Evolutionary conservation across 2,888 invertebrate species (phyloP).

Genomic region (Tetramorium bicarinatum): DNA sequence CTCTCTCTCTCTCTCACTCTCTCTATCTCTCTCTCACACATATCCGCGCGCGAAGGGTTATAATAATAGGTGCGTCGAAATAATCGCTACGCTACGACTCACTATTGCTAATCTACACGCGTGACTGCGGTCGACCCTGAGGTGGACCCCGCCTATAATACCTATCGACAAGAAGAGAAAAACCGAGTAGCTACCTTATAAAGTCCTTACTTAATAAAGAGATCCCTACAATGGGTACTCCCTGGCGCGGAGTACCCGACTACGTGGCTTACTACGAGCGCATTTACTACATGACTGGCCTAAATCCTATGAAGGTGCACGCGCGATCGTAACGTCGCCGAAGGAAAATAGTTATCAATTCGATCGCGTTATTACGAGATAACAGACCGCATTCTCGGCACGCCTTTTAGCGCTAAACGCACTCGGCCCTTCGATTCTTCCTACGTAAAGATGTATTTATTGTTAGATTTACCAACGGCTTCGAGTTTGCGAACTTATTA

Average conservation of each 20-base stretch:
- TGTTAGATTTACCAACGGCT: neutral
- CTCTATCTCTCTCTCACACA: neutral
- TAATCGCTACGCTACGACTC: conserved; percentile 73
- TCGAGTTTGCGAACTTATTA: neutral
- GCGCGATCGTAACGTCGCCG: conserved; percentile 42
- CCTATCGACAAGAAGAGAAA: conserved; percentile 62
- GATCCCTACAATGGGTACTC: conserved; percentile 30
- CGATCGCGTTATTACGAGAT: conserved; percentile 27
- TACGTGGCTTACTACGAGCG: conserved; percentile 46
- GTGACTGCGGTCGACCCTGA: conserved; percentile 71
- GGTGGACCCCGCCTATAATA: conserved; percentile 62
- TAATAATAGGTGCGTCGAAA: conserved; percentile 57
- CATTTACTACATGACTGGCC: conserved; percentile 41
- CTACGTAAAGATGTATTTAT: neutral
- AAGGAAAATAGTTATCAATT: conserved; percentile 39
- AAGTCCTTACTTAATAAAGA: conserved; percentile 41
- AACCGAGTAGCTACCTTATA: conserved; percentile 57
- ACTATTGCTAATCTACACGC: conserved; percentile 85
- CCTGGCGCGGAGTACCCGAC: conserved; percentile 6
- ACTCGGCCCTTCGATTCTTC: neutral
- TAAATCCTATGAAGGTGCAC: conserved; percentile 41
- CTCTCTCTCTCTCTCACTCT: conserved; percentile 5
- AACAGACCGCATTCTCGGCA: conserved; percentile 37
- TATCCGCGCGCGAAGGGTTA: conserved; percentile 31
- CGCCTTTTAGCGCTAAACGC: conserved; percentile 37